Evolutionary conservation across 2,888 invertebrate genomes (phyloP).

Genomic region (Mechanitis mazaeus): DNA sequence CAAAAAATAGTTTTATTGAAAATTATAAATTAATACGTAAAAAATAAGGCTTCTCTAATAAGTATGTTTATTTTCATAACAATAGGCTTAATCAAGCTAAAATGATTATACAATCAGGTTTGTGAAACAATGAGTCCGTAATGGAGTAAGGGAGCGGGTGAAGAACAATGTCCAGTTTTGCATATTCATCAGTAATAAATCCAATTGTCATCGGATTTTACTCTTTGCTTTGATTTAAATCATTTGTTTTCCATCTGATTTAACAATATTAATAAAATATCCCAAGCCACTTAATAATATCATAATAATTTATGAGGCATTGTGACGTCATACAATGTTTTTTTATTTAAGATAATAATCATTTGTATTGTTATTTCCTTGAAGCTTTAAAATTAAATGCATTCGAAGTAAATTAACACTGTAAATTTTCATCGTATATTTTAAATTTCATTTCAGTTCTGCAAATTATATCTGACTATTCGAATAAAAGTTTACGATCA

Average conservation of each 20-base stretch:
- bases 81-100: conserved; percentile 28
- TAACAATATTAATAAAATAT: conserved; percentile 32
- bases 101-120: conserved; percentile 41
- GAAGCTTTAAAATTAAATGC: too few species aligned
- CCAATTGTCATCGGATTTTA: conserved; percentile 62
- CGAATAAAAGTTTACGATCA: conserved; percentile 28
- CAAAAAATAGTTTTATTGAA: neutral
- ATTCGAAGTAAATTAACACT: too few species aligned
- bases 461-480: conserved; percentile 24
- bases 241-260: conserved; percentile 63
- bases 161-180: conserved; percentile 58
- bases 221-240: conserved; percentile 63
- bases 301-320: too few species aligned
- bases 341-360: too few species aligned
- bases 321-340: too few species aligned
- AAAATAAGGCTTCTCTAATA: neutral
- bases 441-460: neutral
- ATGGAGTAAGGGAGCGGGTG: conserved; percentile 36
- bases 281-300: too few species aligned
- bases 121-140: conserved; percentile 46
- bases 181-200: conserved; percentile 70
- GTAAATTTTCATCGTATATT: too few species aligned
- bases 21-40: neutral
- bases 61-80: conserved; percentile 16
- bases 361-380: too few species aligned